A percentile compares a stretch with the other conserved stretches of the same genome.
These are phyloP conservation scores for Leptinotarsa tumamoca DNA, from an alignment of 2,888 invertebrate genomes.

Conservation along the genomic window DNA sequence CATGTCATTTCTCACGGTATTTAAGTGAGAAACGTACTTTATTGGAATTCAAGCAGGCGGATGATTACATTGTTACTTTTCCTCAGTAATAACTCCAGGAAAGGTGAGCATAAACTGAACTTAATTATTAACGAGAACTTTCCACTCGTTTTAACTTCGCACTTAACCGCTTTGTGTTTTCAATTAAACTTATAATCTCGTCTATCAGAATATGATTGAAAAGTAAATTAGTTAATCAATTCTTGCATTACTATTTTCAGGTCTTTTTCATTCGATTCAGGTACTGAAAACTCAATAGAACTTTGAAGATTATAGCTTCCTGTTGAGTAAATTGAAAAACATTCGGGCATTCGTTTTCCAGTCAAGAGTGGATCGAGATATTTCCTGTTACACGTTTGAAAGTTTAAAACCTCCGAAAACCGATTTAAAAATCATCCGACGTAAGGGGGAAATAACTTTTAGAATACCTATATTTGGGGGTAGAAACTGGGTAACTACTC, in stretches of 20 bases:
- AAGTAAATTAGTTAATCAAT: slow-evolving; percentile 5
- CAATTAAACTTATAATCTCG: slow-evolving; percentile 13
- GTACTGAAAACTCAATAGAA: slow-evolving; percentile 3
- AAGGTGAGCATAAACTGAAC: background rate
- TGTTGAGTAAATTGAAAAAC: background rate
- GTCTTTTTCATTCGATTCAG: background rate
- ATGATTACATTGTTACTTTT: background rate
- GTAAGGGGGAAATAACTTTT: too few relatives aligned
- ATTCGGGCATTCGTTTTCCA: background rate
- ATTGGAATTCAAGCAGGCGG: background rate
- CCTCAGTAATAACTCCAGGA: background rate
- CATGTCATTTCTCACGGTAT: background rate
- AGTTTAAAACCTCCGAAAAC: too few relatives aligned
- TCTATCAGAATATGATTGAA: background rate
- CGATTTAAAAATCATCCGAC: too few relatives aligned
- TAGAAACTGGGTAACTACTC: too few relatives aligned
- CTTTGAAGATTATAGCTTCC: background rate
- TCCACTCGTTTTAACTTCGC: background rate
- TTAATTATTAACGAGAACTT: background rate
- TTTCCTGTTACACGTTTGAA: too few relatives aligned
- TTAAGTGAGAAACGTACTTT: background rate
- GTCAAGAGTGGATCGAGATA: background rate
- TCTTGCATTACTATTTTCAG: background rate
- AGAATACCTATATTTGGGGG: too few relatives aligned
- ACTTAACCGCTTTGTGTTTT: background rate